A percentile compares a stretch with the other conserved stretches of the same genome.
Evolutionary conservation across 2,797 vertebrate genomes (phyloP).

Genomic region (Sebastes hopkinsi): DNA sequence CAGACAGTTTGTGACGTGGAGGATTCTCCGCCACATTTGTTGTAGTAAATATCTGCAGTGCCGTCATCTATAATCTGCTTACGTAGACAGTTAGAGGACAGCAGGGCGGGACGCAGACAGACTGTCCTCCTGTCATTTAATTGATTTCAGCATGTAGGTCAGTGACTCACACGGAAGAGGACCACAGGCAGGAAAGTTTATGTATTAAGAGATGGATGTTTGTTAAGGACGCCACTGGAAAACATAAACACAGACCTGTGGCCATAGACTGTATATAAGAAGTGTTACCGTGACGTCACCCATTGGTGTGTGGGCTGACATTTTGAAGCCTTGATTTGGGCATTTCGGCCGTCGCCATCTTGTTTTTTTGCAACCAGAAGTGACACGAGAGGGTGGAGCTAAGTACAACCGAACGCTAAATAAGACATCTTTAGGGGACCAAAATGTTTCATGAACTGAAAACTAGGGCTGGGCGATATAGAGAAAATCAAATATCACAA

Average conservation of each 20-base stretch:
- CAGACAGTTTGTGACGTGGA: not conserved
- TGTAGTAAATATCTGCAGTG: constrained; percentile 31
- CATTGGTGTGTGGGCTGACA: too few species aligned
- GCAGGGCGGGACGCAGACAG: not conserved
- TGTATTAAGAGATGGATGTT: not conserved
- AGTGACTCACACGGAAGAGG: not conserved
- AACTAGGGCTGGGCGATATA: too few species aligned
- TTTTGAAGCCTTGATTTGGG: too few species aligned
- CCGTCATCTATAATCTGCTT: constrained; percentile 43
- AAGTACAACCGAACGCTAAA: too few species aligned
- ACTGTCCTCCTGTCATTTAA: not conserved
- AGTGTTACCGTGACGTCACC: too few species aligned
- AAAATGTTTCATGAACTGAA: too few species aligned
- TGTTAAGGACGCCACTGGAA: not conserved
- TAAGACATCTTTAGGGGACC: too few species aligned
- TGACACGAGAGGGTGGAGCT: too few species aligned
- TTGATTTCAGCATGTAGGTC: not conserved
- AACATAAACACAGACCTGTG: not conserved
- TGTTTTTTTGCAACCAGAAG: too few species aligned
- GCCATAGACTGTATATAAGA: too few species aligned
- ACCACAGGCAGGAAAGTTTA: not conserved
- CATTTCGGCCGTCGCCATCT: too few species aligned
- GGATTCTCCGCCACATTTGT: constrained; percentile 10
- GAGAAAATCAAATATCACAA: too few species aligned
- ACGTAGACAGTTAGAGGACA: not conserved